Base-by-base conservation (phyloP, 1,140 invertebrate species). In the Papilio machaon region DNA sequence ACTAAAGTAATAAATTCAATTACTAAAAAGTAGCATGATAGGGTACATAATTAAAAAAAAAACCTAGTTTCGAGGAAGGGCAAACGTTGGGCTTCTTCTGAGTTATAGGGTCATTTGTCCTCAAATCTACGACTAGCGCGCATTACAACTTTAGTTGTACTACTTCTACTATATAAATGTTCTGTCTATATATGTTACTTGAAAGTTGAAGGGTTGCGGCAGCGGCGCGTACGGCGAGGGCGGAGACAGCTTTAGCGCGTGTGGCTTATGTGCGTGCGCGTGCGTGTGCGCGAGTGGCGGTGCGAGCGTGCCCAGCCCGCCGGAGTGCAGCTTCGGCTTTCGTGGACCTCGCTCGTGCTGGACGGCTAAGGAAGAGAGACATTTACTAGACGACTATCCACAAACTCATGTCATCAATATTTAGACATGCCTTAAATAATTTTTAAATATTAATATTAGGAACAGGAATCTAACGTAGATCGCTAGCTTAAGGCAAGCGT, bases 291-390 rank as follows among this genome's bases (percentile, higher is more conserved):
- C 30, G 30, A 70, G 83, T 7, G 91, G 93, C 47, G 95, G 94
- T 38, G 89, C 92, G 73, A 92, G 89, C 8, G 88, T 87, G 17
- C 86, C 87, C 47, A 93, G 83, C 6, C 88, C 81, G 19, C 90
- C 86, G 43, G 89, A 92, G 83, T 95, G 96, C 52, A 96, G 88
- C 88, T 97, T 99, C 0, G 98, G 98, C 91, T 99, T 99, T 35
- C 99, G 95, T 0, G 99, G 99, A 11, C 99, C 99, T 77, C 99
- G 95, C 93, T 99, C 99, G 93, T 99, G 99, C 95, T 99, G 99
- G 47, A 99, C 99, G 88, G 99, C 99, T 99, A 95, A 60, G 43
- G 52, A 47, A 76, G 35, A 82, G n/a, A 78, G 30, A 52, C 13
- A 7, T 5, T 2, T 58, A 17, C 52, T 15, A 54, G 52, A 54